Evolutionary conservation across 2,797 vertebrate genomes (phyloP), one percentile per base, ranked within the genome.

Genomic region (Linurgus olivaceus): DNA sequence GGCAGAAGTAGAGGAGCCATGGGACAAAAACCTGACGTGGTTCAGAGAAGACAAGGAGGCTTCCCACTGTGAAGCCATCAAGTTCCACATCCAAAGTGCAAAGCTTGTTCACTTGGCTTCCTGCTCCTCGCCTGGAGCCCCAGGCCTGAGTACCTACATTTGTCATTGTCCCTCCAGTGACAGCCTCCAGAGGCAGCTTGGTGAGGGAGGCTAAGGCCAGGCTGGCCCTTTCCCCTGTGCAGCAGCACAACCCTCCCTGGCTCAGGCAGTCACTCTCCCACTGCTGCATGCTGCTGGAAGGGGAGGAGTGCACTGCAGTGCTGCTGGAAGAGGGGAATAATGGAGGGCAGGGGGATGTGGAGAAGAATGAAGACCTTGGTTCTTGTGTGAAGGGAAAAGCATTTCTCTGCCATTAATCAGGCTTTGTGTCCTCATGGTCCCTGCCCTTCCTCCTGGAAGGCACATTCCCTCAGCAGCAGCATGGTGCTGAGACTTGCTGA

Each of bases 201-300:
- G 45, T 63, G 73, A 75, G 52, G 23, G 33, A 40, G 45, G 58
- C 31, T 20, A 3, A 85, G 47, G 35, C 33, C 47, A 11, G 23
- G 38, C 50, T 44, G 61, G 19, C 21, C 38, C 42, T 31, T 50
- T 54, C 10, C 28, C n/a, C 72, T 50, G 38, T 31, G 75, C 73
- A 62, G 57, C 62, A 75, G 70, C 35, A 31, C 55, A 47, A 5
- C 48, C 17, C 15, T 88, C 33, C 52, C 44, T 55, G 48, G 80
- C 44, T 75, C 55, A 45, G 74, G 25, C 6, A 4, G 6, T 35
- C 2, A 0, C 31, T 51, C 1, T 59, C 31, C 68, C 0, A 0
- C 45, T 76, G 33, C 50, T 57, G 11, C 0, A 0, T 18, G 37
- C 52, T 71, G 42, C 12, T 77, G 61, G 42, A 44, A 68, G 62